These are phyloP conservation scores for Lasioglossum vierecki DNA, from an alignment of 2,888 invertebrate genomes.

Conservation along the genomic window DNA sequence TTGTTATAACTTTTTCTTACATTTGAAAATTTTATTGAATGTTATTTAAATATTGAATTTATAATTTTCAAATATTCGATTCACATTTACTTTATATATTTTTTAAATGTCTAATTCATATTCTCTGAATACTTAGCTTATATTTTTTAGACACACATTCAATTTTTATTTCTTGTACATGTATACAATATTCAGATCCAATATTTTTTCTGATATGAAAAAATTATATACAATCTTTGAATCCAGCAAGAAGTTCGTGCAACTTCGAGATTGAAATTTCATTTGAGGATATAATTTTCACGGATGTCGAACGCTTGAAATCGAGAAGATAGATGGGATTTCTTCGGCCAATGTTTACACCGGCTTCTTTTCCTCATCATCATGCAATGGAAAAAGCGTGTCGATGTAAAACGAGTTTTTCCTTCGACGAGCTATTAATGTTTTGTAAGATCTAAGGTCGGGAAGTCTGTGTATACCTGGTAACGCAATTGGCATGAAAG, in stretches of 20 bases:
- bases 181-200: too few relatives aligned
- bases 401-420: constrained; percentile 30
- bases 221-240: too few relatives aligned
- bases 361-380: not conserved
- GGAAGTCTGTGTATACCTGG: constrained; percentile 12
- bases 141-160: too few relatives aligned
- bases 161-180: too few relatives aligned
- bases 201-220: too few relatives aligned
- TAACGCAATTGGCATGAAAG: constrained; percentile 27
- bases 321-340: not conserved
- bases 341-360: not conserved
- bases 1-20: too few relatives aligned
- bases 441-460: constrained; percentile 32
- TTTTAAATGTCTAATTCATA: too few relatives aligned
- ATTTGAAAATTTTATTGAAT: too few relatives aligned
- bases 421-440: constrained; percentile 28
- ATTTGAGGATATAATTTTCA: not conserved
- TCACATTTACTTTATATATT: too few relatives aligned
- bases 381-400: constrained; percentile 5
- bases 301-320: not conserved
- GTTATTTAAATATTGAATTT: too few relatives aligned
- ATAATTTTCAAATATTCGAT: too few relatives aligned
- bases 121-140: too few relatives aligned
- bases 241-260: not conserved
- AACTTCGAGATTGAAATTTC: not conserved